Conservation (phyloP, 64 coral and sea anemone genomes). For the Montipora sp. region DNA sequence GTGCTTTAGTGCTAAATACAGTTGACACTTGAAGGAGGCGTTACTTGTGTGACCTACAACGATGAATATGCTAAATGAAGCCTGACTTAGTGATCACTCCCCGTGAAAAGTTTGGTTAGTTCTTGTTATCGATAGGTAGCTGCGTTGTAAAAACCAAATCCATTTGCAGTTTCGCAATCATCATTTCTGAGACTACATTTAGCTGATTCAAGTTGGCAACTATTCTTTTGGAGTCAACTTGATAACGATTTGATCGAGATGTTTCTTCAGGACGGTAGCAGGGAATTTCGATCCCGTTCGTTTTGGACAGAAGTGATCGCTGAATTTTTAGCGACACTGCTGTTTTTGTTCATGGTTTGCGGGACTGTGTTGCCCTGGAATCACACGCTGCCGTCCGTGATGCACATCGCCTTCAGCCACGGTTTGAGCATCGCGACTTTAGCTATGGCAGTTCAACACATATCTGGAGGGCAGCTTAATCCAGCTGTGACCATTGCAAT, state of each 20-base stretch:
- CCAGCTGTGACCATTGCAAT: conserved; percentile 68
- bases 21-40: too few relatives aligned
- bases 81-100: too few relatives aligned
- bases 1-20: too few relatives aligned
- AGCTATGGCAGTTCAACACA: conserved; percentile 30
- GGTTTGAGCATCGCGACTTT: conserved; percentile 55
- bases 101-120: too few relatives aligned
- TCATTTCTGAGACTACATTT: too few relatives aligned
- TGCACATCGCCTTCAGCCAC: conserved; percentile 63
- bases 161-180: too few relatives aligned
- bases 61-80: too few relatives aligned
- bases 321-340: conserved; percentile 39
- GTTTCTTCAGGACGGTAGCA: background rate
- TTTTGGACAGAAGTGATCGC: conserved; percentile 57
- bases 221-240: background rate
- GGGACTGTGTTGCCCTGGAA: conserved; percentile 44
- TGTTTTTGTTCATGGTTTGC: conserved; percentile 61
- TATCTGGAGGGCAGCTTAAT: conserved; percentile 77
- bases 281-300: conserved; percentile 4
- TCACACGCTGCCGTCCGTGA: conserved; percentile 12
- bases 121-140: too few relatives aligned
- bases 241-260: background rate
- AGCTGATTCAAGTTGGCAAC: too few relatives aligned
- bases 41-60: too few relatives aligned
- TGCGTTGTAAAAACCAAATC: too few relatives aligned